Evolutionary conservation across 2,113 vertebrate genomes (phyloP).

Genomic region (Reinhardtius hippoglossoides): DNA sequence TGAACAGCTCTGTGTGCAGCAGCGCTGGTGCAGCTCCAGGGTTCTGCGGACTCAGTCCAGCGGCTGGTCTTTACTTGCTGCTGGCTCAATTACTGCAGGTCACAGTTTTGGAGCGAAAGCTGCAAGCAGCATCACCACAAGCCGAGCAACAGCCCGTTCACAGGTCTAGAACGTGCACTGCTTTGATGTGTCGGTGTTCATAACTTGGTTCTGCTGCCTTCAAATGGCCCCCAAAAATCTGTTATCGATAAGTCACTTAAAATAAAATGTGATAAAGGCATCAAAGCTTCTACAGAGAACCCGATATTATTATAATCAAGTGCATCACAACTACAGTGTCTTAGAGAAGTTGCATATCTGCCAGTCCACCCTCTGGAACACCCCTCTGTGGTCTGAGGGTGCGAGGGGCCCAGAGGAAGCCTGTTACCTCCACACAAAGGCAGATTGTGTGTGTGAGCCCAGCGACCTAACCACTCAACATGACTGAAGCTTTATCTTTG

Average conservation of each 20-base stretch:
- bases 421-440: conserved; percentile 63
- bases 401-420: conserved; percentile 73
- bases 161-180: too few relatives aligned
- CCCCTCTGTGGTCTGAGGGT: conserved; percentile 27
- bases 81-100: too few relatives aligned
- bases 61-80: too few relatives aligned
- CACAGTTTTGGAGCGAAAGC: too few relatives aligned
- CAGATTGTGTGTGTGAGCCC: conserved; percentile 52
- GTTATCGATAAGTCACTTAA: background rate
- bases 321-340: background rate
- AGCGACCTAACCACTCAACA: conserved; percentile 48
- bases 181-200: too few relatives aligned
- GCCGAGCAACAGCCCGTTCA: too few relatives aligned
- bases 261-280: background rate
- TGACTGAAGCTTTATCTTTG: conserved; percentile 62
- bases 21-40: too few relatives aligned
- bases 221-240: too few relatives aligned
- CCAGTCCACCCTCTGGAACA: background rate
- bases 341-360: conserved; percentile 10
- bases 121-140: too few relatives aligned
- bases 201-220: too few relatives aligned
- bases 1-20: too few relatives aligned
- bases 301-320: background rate
- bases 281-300: background rate
- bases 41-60: too few relatives aligned